Base-by-base conservation (phyloP, 2,113 vertebrate species). In the Tenebrosternarchus preto region DNA sequence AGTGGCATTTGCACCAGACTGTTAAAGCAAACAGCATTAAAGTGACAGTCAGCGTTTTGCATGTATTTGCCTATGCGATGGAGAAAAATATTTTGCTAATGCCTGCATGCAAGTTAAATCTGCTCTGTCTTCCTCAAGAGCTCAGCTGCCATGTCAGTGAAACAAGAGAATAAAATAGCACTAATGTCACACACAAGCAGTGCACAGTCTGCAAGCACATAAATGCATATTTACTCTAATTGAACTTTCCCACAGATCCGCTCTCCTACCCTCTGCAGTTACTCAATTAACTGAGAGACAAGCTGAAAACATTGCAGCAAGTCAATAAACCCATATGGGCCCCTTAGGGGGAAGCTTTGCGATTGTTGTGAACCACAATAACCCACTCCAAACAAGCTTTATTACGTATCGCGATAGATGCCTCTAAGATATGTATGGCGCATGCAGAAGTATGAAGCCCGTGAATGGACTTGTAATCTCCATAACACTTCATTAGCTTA, bases 341-440 rank as follows among this genome's bases (percentile, higher is more conserved):
- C 88, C 92, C 88, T 88, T 86, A 86, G 91, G 92, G 88, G 86
- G 80, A 50, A 19, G 83, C 88, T 89, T 89, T 88, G 88, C 83
- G 85, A 91, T 92, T 92, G 90, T 92, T 92, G 91, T 88, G 89
- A 86, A 85, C 86, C 89, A 92, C 90, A 91, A 92, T 93, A 92
- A 92, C 91, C 88, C 89, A 90, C 89, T 91, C 90, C 89, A 92
- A 90, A 90, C 89, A 88, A 88, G 90, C 89, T 91, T 93, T 91
- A 92, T 92, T 93, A 91, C 86, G 91, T 79, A 88, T 89, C 86
- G 84, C 82, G 63, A 82, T 74, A n/a, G n/a, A 85, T 83, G 90
- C 88, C 87, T 84, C 86, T 75, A 84, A 91, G 86, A 86, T 90
- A 78, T 85, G 84, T 78, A 76, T 72, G 59, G 80, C 76, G 43